Evolutionary conservation across 2,797 vertebrate genomes (phyloP).

Genomic region (Diplodus puntazzo): DNA sequence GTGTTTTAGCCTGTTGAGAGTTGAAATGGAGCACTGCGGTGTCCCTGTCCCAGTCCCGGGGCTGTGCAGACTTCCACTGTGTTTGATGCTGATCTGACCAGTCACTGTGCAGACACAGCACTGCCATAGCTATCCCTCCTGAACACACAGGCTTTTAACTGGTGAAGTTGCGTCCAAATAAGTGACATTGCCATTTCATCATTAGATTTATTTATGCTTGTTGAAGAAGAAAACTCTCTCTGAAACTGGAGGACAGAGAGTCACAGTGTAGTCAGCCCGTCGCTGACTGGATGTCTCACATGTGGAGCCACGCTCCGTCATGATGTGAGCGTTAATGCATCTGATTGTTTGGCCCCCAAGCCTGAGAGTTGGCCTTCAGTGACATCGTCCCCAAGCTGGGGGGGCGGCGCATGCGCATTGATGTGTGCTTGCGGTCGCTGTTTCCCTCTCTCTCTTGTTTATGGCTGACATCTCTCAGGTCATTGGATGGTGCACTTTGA

Average conservation of each 20-base stretch:
- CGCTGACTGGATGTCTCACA: not conserved
- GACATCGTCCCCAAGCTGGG: conserved; percentile 1
- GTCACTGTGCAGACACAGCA: conserved; percentile 78
- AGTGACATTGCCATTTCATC: conserved; percentile 21
- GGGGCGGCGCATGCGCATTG: not conserved
- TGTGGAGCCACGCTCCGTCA: not conserved
- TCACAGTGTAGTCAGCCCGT: not conserved
- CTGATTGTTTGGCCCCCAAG: conserved; percentile 33
- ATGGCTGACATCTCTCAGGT: conserved; percentile 23
- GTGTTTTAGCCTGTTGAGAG: conserved; percentile 45
- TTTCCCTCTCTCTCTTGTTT: not conserved
- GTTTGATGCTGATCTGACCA: conserved; percentile 72
- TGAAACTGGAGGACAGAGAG: not conserved
- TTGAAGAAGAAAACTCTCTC: conserved; percentile 1
- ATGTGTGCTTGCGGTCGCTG: not conserved
- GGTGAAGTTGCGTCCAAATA: conserved; percentile 21
- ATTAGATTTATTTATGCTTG: not conserved
- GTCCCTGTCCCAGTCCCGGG: conserved; percentile 18
- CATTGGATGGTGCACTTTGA: conserved; percentile 17
- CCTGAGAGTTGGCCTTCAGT: conserved; percentile 20
- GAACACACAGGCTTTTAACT: conserved; percentile 27
- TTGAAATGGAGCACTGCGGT: conserved; percentile 37
- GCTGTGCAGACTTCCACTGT: conserved; percentile 38
- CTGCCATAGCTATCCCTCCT: conserved; percentile 49
- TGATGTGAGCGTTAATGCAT: conserved; percentile 20